Base-by-base conservation (phyloP, 2,113 vertebrate genomes). In the Chaenogobius annularis region DNA sequence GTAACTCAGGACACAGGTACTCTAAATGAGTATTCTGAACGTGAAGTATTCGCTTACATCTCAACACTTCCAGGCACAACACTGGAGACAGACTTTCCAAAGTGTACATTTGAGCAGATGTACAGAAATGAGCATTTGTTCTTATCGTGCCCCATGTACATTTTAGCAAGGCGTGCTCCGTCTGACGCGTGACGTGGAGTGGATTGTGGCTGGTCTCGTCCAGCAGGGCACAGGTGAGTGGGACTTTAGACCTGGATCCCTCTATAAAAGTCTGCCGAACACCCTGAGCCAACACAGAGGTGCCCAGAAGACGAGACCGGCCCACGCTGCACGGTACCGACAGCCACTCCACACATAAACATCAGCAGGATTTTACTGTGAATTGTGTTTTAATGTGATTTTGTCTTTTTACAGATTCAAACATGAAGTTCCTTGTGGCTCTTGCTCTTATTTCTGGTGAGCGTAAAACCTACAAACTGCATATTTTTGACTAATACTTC, bases 391-490 rank as follows among this genome's bases (percentile, higher is more conserved):
- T n/a, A n/a, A 40, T 40, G 5, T 40, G 37, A 7, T 6, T 63
- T 22, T 40, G 66, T 0, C 79, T 52, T 69, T 78, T 68, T 19
- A 3, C 52, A 26, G 22, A 47, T 43, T 40, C 75, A 70, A 68
- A 55, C 83, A 93, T 93, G 92, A 93, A 92, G 83, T 68, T 77
- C 0, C 70, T 90, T 31, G 77, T 81, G 43, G 35, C 90, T 46
- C 77, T 90, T 46, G 74, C 81, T 3, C 74, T 92, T 64, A 75
- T 92, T 76, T 78, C 84, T 8, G 88, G 88, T 90, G 72, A 88
- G 91, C 87, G 5, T 46, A 11, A 46, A 46, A 31, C 26, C 26
- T 31, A 31, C 26, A 31, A 31, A 31, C 26, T 31, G 26, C 26
- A 31, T 31, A 31, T 31, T 2, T 12, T 13, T 11, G 12, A 46